Conservation (phyloP, 2,888 invertebrate genomes). For the Cheilosia scutellata region DNA sequence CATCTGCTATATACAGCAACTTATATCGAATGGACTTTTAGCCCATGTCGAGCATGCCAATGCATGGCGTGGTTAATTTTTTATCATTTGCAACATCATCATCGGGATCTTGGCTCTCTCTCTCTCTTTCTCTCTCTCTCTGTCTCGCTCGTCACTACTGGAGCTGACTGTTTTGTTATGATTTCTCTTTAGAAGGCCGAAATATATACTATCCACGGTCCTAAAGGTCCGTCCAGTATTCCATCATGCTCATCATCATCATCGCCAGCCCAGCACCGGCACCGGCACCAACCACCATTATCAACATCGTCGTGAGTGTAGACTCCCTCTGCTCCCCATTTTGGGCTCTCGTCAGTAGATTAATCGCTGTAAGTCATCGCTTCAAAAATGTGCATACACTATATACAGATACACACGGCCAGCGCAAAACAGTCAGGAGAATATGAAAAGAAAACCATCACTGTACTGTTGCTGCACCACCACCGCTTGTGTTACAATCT, state of each 20-base stretch:
- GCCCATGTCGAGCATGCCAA: slow-evolving; percentile 62
- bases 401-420: not conserved
- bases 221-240: slow-evolving; percentile 68
- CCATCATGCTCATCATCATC: slow-evolving; percentile 68
- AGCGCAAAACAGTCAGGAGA: slow-evolving; percentile 23
- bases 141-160: slow-evolving; percentile 13
- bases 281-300: slow-evolving; percentile 19
- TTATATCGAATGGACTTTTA: slow-evolving; percentile 9
- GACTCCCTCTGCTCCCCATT: slow-evolving; percentile 51
- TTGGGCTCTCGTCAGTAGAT: slow-evolving; percentile 57
- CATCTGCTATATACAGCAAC: slow-evolving; percentile 45
- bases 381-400: slow-evolving; percentile 71
- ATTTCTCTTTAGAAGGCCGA: slow-evolving; percentile 66
- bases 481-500: slow-evolving; percentile 69
- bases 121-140: slow-evolving; percentile 18
- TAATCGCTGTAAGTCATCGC: slow-evolving; percentile 75
- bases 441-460: slow-evolving; percentile 61
- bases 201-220: slow-evolving; percentile 28
- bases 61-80: slow-evolving; percentile 72
- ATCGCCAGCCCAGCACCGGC: not conserved
- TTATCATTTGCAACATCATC: slow-evolving; percentile 73
- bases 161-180: slow-evolving; percentile 64
- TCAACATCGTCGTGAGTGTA: slow-evolving; percentile 60
- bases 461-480: slow-evolving; percentile 27
- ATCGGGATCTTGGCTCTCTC: slow-evolving; percentile 32